A percentile compares a stretch with the other conserved stretches of the same genome.
These are phyloP conservation scores for Rhadina sibilatrix DNA, from an alignment of 2,113 vertebrate species.

Conservation along the genomic window DNA sequence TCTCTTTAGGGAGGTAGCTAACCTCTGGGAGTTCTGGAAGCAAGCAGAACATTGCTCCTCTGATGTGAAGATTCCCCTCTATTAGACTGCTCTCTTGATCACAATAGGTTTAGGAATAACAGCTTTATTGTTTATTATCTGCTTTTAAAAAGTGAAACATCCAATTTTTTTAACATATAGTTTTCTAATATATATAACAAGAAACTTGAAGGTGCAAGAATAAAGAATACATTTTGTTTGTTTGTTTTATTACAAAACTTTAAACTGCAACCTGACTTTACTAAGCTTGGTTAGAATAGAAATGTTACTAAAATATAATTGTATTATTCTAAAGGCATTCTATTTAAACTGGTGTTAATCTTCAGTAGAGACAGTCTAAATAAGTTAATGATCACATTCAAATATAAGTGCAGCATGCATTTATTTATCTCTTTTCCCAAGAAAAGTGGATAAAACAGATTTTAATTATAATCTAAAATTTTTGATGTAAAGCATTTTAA, in stretches of 20 bases:
- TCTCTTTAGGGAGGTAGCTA: neutral
- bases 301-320: neutral
- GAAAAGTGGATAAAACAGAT: neutral
- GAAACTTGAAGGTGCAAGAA: neutral
- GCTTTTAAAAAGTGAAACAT: neutral
- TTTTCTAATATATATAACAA: neutral
- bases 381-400: neutral
- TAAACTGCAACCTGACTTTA: neutral
- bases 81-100: neutral
- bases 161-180: rapidly evolving
- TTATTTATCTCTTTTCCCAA: neutral
- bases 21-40: neutral
- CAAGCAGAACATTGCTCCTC: neutral
- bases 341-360: neutral
- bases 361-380: neutral
- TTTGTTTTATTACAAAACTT: neutral
- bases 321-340: neutral
- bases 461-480: neutral
- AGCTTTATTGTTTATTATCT: neutral
- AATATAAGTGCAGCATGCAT: neutral
- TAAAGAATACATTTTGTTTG: neutral
- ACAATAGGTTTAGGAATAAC: neutral
- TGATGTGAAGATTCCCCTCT: neutral
- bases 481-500: neutral
- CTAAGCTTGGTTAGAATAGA: neutral